Percentiles rank a stretch among this genome's conserved stretches.
These are phyloP conservation scores for Sphaerophoria taeniata DNA, from an alignment of 2,888 invertebrate species.

Conservation along the genomic window DNA sequence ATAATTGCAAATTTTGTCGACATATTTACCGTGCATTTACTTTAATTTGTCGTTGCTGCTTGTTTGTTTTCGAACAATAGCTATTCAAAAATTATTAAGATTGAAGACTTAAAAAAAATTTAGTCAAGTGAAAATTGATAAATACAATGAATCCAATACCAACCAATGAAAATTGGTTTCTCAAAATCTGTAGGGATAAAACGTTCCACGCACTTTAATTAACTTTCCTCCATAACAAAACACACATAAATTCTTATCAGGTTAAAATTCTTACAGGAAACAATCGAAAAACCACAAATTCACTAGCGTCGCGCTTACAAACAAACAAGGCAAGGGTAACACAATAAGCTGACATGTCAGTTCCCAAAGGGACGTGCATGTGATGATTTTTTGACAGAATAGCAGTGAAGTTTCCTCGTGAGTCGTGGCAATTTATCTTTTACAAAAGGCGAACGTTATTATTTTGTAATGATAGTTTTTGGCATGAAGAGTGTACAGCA, in stretches of 20 bases:
- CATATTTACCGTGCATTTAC: too few species aligned
- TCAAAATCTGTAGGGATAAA: conserved; percentile 9
- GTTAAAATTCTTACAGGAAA: conserved; percentile 10
- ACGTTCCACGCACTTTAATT: neutral
- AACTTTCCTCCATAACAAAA: neutral
- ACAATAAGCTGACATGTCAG: conserved; percentile 25
- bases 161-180: too few species aligned
- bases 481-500: neutral
- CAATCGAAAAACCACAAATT: conserved; percentile 30
- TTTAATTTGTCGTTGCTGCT: too few species aligned
- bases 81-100: too few species aligned
- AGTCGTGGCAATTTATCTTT: too few species aligned
- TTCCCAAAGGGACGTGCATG: conserved; percentile 34
- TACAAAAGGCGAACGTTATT: conserved; percentile 16
- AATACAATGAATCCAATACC: too few species aligned
- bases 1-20: too few species aligned
- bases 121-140: too few species aligned
- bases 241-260: neutral
- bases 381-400: conserved; percentile 28
- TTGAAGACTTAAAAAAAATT: too few species aligned
- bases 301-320: neutral
- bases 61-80: too few species aligned
- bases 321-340: conserved; percentile 38
- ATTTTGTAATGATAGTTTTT: conserved; percentile 22
- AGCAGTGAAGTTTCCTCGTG: conserved; percentile 11